Percentiles rank a stretch among this genome's conserved stretches.
Evolutionary conservation across 2,113 vertebrate species (phyloP).

Genomic region (Pelusios castaneus): DNA sequence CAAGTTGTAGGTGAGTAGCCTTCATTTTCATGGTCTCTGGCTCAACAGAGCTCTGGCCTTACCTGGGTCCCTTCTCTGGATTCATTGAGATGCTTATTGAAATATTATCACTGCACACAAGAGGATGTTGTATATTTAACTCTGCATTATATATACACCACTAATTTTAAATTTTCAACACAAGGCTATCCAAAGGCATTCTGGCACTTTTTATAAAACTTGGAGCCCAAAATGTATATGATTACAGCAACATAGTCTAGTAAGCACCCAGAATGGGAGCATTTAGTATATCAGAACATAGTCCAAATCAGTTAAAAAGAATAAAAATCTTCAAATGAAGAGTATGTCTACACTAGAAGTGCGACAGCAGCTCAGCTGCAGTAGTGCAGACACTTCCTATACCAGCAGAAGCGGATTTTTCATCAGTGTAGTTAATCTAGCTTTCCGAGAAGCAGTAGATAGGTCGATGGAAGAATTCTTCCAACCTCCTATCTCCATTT

Average conservation of each 20-base stretch:
- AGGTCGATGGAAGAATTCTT: too few relatives aligned
- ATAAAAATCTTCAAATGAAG: neutral
- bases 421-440: neutral
- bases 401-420: neutral
- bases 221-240: neutral
- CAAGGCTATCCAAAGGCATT: neutral
- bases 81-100: neutral
- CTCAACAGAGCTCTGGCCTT: neutral
- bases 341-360: neutral
- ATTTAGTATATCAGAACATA: neutral
- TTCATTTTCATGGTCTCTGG: neutral
- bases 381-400: neutral
- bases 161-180: neutral
- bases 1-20: neutral
- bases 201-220: neutral
- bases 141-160: neutral
- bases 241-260: neutral
- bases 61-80: neutral
- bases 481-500: neutral
- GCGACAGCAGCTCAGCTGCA: neutral
- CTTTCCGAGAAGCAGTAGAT: neutral
- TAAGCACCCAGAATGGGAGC: neutral
- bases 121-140: too few relatives aligned
- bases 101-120: neutral
- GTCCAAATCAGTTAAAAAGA: neutral